Conservation (phyloP, 2,888 invertebrate species). For the Aphidoletes aphidimyza region DNA sequence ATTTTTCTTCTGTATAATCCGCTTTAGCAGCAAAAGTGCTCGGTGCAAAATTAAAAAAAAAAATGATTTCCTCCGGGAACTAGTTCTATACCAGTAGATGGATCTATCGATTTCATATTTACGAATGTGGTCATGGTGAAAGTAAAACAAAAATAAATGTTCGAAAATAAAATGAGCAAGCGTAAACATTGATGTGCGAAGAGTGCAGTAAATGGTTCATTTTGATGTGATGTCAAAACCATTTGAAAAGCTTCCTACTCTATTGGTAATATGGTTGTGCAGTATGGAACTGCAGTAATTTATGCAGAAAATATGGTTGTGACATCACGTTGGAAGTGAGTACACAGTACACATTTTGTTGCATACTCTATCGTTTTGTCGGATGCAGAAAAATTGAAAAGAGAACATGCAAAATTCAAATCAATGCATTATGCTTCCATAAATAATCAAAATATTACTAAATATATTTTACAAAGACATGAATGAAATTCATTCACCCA, state of each 20-base stretch:
- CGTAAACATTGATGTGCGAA: not conserved
- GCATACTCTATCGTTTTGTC: not conserved
- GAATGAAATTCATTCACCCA: not conserved
- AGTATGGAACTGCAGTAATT: not conserved
- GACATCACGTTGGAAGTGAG: not conserved
- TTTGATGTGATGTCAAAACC: slow-evolving; percentile 15
- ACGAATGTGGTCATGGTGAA: not conserved
- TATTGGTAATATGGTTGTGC: not conserved
- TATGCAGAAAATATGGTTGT: not conserved
- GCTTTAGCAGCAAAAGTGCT: slow-evolving; percentile 24
- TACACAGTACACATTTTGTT: not conserved
- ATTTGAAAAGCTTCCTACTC: not conserved
- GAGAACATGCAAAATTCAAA: slow-evolving; percentile 4
- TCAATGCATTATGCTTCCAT: slow-evolving; percentile 46
- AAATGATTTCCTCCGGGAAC: slow-evolving; percentile 21
- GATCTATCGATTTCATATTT: slow-evolving; percentile 32
- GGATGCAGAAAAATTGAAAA: not conserved
- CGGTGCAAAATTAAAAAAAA: not conserved
- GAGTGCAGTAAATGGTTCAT: slow-evolving; percentile 27
- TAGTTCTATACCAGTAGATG: slow-evolving; percentile 12
- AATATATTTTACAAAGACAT: not conserved
- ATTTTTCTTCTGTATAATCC: not conserved
- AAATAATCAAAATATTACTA: slow-evolving; percentile 18
- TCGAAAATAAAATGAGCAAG: not conserved
- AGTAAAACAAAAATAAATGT: not conserved